phyloP scores from a whole-genome alignment of 2,113 vertebrate genomes.

The Dipodomys stephensi region DNA sequence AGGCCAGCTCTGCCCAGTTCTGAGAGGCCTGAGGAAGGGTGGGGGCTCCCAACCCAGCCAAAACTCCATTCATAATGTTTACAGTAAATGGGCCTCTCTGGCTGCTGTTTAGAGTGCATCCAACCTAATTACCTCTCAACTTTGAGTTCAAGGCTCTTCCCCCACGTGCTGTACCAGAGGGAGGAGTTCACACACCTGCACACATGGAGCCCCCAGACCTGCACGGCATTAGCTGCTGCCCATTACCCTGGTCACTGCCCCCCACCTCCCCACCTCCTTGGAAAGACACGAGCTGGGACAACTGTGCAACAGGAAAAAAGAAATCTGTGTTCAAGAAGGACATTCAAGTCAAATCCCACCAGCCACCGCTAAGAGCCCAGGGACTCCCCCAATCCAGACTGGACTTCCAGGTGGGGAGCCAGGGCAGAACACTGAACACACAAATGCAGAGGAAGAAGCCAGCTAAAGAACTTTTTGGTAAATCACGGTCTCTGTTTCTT shows the following conservation, averaged over 20 bases:
- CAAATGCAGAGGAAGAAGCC: background rate
- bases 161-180: background rate
- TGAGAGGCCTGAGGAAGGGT: conserved; percentile 88
- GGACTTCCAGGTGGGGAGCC: background rate
- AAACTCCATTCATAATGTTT: conserved; percentile 90
- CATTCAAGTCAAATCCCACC: background rate
- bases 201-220: background rate
- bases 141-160: conserved; percentile 77
- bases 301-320: background rate
- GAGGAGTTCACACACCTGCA: background rate
- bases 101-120: conserved; percentile 84
- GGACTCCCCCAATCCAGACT: background rate
- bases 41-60: conserved; percentile 85
- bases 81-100: conserved; percentile 88
- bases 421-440: background rate
- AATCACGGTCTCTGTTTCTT: background rate
- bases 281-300: background rate
- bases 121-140: conserved; percentile 84
- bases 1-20: conserved; percentile 84
- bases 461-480: background rate
- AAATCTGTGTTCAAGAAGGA: background rate
- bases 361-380: background rate
- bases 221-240: background rate
- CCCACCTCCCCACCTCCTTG: no score
- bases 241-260: background rate